Conservation (phyloP, 2,797 vertebrate genomes). For the Anas georgica region DNA sequence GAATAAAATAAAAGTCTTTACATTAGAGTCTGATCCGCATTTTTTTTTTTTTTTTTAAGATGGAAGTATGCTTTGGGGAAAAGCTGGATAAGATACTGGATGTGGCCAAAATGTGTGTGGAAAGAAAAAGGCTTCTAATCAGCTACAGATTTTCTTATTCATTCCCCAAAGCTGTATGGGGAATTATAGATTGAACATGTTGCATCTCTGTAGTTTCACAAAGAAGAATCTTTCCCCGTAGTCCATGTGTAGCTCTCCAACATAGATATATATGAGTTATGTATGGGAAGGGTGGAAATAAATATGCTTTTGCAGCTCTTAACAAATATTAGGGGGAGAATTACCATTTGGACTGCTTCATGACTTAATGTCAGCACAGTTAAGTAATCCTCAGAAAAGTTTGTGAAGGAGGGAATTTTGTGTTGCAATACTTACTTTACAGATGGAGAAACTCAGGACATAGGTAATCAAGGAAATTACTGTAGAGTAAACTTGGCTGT, state of each 20-base stretch:
- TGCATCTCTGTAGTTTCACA: background rate
- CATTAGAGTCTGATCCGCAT: constrained; percentile 15
- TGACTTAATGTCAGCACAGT: background rate
- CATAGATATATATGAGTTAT: background rate
- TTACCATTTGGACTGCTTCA: constrained; percentile 40
- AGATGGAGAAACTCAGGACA: constrained; percentile 21
- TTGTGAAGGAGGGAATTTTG: background rate
- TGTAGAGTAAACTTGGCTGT: background rate
- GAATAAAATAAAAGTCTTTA: constrained; percentile 26
- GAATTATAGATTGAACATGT: background rate
- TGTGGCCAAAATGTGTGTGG: constrained; percentile 1
- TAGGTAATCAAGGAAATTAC: constrained; percentile 24
- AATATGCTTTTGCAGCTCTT: background rate
- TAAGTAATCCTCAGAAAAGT: constrained; percentile 31
- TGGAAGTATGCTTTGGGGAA: constrained; percentile 38
- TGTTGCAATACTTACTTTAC: constrained; percentile 7
- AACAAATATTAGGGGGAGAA: background rate
- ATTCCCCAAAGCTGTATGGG: background rate
- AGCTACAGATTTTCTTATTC: constrained; percentile 45
- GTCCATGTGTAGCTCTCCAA: background rate
- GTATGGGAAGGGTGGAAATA: background rate
- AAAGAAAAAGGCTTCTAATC: background rate
- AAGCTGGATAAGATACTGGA: background rate
- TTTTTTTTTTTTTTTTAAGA: constrained; percentile 7
- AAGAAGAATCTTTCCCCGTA: background rate